A percentile compares a stretch with the other conserved stretches of the same genome.
phyloP scores from a whole-genome alignment of 2,888 invertebrate species.

The Byasa hedistus region DNA sequence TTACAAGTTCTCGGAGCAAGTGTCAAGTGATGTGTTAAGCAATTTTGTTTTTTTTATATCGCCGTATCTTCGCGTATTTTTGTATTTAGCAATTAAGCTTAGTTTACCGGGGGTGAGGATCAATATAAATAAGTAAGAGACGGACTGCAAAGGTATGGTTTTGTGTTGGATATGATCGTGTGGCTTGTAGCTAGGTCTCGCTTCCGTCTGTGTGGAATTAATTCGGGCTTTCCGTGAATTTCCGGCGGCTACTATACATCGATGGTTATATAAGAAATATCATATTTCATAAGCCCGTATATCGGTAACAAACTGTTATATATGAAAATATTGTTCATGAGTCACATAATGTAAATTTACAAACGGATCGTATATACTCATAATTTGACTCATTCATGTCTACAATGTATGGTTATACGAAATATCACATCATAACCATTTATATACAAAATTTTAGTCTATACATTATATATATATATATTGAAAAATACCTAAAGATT shows the following conservation, averaged over 20 bases:
- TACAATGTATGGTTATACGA: no score
- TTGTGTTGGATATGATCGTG: conserved; percentile 73
- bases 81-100: conserved; percentile 49
- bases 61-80: conserved; percentile 31
- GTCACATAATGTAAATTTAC: no score
- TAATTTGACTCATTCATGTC: no score
- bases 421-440: no score
- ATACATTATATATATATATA: no score
- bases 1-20: conserved; percentile 35
- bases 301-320: no score
- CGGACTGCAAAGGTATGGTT: conserved; percentile 59
- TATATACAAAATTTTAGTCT: no score
- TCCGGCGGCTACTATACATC: conserved; percentile 21
- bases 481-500: no score
- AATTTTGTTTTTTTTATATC: conserved; percentile 2
- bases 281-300: no score
- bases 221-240: conserved; percentile 50
- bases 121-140: conserved; percentile 32
- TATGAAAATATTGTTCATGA: no score
- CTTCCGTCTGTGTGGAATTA: conserved; percentile 65
- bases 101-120: conserved; percentile 55
- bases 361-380: no score
- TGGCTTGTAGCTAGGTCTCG: conserved; percentile 67
- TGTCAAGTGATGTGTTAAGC: conserved; percentile 40
- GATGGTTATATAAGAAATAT: neutral